phyloP scores from a whole-genome alignment of 2,113 vertebrate genomes.

The Gadus chalcogrammus region DNA sequence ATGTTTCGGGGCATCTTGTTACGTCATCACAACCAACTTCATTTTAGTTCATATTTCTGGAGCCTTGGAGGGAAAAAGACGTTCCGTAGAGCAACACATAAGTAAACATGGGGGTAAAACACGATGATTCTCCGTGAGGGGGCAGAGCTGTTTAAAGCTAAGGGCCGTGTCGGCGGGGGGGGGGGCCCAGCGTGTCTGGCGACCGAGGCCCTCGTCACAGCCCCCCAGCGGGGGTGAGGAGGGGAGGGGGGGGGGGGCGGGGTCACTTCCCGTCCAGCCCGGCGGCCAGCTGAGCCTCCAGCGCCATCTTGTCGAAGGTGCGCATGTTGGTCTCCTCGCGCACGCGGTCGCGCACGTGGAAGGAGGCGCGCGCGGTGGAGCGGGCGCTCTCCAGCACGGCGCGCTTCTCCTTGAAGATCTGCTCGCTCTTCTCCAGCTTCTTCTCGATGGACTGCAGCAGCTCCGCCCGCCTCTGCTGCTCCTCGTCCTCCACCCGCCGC shows the following conservation, averaged over 20 bases:
- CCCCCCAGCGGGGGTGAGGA: too few species aligned
- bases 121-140: constrained; percentile 22
- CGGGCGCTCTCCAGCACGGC: constrained; percentile 91
- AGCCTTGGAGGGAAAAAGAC: neutral
- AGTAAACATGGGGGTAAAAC: constrained; percentile 30
- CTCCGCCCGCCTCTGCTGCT: constrained; percentile 83
- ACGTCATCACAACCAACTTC: neutral
- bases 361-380: constrained; percentile 90
- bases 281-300: constrained; percentile 91
- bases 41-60: neutral
- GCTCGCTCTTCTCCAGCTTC: constrained; percentile 95
- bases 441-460: constrained; percentile 91
- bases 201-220: constrained; percentile 12
- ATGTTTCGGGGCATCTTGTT: too few species aligned
- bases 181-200: constrained; percentile 35
- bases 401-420: constrained; percentile 87
- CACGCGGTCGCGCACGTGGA: constrained; percentile 92
- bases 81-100: constrained; percentile 24
- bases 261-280: constrained; percentile 86
- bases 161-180: constrained; percentile 39
- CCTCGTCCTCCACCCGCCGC: constrained; percentile 86
- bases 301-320: constrained; percentile 96
- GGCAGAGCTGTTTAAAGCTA: constrained; percentile 45
- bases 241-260: too few species aligned
- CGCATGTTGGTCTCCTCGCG: constrained; percentile 91